A percentile compares a stretch with the other conserved stretches of the same genome.
phyloP scores from a whole-genome alignment of 2,797 vertebrate species.

The Molossus alvarezi region DNA sequence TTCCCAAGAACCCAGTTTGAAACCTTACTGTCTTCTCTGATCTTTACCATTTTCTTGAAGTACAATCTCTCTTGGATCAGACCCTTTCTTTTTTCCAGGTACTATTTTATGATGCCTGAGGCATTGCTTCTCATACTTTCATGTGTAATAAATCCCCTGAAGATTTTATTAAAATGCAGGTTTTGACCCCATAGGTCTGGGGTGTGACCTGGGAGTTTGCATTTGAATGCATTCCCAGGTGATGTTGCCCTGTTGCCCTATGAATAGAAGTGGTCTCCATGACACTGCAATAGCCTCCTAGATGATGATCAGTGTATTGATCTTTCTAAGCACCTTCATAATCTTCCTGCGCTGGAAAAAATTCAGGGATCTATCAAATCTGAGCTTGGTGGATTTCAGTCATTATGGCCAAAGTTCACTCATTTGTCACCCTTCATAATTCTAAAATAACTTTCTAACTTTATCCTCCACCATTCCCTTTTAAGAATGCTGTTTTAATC shows the following conservation, averaged over 20 bases:
- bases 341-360: slow-evolving; percentile 36
- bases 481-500: not conserved
- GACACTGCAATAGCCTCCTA: not conserved
- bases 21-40: not conserved
- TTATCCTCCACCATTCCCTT: not conserved
- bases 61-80: not conserved
- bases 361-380: not conserved
- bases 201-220: not conserved
- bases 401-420: slow-evolving; percentile 20
- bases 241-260: not conserved
- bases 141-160: not conserved
- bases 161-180: not conserved
- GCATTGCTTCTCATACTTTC: not conserved
- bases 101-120: not conserved
- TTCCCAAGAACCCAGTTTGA: not conserved
- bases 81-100: not conserved
- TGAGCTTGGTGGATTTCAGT: not conserved
- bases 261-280: not conserved
- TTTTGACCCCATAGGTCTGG: not conserved
- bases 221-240: not conserved
- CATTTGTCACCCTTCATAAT: not conserved
- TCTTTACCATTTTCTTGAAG: not conserved
- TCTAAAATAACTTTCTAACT: not conserved
- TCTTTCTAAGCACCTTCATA: not conserved
- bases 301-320: not conserved